These are phyloP conservation scores for Epirrhoe alternata DNA, from an alignment of 2,888 invertebrate genomes.

Conservation along the genomic window DNA sequence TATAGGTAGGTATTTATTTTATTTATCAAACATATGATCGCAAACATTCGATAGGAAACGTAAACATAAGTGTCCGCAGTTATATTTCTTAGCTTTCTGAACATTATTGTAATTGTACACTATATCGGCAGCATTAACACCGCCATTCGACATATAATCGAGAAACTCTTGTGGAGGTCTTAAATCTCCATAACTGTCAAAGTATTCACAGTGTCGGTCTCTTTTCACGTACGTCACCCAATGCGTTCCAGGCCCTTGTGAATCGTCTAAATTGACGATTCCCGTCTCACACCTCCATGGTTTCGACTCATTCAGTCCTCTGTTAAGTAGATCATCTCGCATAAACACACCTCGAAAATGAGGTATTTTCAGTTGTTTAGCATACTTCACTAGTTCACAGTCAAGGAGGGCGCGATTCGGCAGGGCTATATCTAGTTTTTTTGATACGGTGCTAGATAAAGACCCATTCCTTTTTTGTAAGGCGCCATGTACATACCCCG, in stretches of 20 bases:
- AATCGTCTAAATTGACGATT: slow-evolving; percentile 2
- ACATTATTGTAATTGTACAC: neutral
- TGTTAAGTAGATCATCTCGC: slow-evolving; percentile 3
- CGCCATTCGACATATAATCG: neutral
- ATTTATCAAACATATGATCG: slow-evolving; percentile 4
- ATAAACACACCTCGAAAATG: slow-evolving; percentile 4
- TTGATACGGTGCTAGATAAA: neutral
- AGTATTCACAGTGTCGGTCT: neutral
- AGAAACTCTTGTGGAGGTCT: slow-evolving; percentile 2
- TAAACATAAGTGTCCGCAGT: slow-evolving; percentile 9
- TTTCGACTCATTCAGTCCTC: neutral
- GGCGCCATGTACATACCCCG: neutral
- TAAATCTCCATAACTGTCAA: slow-evolving; percentile 2
- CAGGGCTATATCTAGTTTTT: slow-evolving; percentile 2
- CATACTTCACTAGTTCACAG: neutral
- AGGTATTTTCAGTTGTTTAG: slow-evolving; percentile 1
- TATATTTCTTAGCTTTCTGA: slow-evolving; percentile 1
- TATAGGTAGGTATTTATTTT: neutral
- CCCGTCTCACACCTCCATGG: neutral
- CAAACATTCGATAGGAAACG: neutral
- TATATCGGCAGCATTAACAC: neutral
- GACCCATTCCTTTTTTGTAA: slow-evolving; percentile 6
- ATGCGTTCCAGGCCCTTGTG: neutral
- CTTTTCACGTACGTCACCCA: slow-evolving; percentile 4
- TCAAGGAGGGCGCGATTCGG: slow-evolving; percentile 2